Percentiles rank a stretch among this genome's conserved stretches.
Evolutionary conservation across 2,797 vertebrate genomes (phyloP).

Genomic region (Onychomys arenicola): DNA sequence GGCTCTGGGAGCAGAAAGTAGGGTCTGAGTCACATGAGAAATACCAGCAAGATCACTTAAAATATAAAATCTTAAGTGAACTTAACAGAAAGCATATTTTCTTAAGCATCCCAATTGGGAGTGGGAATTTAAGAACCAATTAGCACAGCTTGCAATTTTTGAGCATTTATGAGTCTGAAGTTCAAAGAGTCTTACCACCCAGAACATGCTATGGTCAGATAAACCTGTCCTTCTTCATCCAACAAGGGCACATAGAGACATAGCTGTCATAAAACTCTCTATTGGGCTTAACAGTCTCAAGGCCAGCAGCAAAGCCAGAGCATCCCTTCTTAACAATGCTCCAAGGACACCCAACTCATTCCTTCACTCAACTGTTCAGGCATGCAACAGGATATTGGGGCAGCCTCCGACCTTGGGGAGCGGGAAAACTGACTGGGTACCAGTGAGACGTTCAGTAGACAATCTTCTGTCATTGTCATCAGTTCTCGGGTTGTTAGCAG

Average conservation of each 20-base stretch:
- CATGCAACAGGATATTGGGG: accelerated
- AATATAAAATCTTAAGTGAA: background rate
- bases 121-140: background rate
- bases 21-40: background rate
- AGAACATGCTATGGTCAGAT: background rate
- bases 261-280: background rate
- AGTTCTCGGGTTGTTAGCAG: background rate
- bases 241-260: background rate
- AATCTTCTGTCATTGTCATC: background rate
- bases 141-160: background rate
- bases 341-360: accelerated
- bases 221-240: background rate
- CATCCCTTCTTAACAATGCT: accelerated
- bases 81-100: background rate
- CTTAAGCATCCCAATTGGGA: background rate
- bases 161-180: background rate
- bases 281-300: background rate
- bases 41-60: background rate
- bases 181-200: background rate
- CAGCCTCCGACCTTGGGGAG: background rate
- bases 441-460: background rate
- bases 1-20: background rate
- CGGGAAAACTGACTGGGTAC: accelerated
- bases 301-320: too few species aligned
- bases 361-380: background rate